Conservation (phyloP, 92 coral and sea anemone genomes). For the Blastomussa wellsi region DNA sequence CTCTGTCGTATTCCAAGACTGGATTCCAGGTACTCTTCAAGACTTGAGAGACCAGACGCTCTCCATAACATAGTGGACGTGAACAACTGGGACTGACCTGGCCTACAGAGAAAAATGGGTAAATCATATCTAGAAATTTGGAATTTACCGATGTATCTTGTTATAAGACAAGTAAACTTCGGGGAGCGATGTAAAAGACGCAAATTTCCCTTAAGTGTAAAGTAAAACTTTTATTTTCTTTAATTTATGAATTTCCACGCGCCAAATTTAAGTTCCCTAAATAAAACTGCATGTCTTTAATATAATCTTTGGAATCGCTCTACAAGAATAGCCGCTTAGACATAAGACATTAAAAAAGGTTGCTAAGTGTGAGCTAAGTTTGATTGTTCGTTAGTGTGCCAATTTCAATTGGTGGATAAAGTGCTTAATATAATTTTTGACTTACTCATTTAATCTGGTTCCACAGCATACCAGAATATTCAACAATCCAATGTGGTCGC, state of each 20-base stretch:
- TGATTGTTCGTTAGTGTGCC: too few species aligned
- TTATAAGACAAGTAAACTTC: not conserved
- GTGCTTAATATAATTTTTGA: too few species aligned
- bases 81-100: constrained; percentile 50
- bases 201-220: too few species aligned
- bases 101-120: constrained; percentile 1
- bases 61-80: constrained; percentile 53
- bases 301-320: too few species aligned
- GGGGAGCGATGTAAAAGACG: not conserved
- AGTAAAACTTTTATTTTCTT: too few species aligned
- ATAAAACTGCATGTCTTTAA: too few species aligned
- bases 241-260: too few species aligned
- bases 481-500: constrained; percentile 56
- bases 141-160: not conserved
- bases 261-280: too few species aligned
- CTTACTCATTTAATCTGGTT: constrained; percentile 51
- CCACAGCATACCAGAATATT: constrained; percentile 46
- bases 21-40: constrained; percentile 37
- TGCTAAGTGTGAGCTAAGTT: too few species aligned
- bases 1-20: constrained; percentile 36
- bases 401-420: too few species aligned
- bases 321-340: too few species aligned
- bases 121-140: not conserved
- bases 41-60: constrained; percentile 24
- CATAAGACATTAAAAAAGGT: too few species aligned